Conservation (phyloP, 1,140 invertebrate species). For the Theocolax elegans region DNA sequence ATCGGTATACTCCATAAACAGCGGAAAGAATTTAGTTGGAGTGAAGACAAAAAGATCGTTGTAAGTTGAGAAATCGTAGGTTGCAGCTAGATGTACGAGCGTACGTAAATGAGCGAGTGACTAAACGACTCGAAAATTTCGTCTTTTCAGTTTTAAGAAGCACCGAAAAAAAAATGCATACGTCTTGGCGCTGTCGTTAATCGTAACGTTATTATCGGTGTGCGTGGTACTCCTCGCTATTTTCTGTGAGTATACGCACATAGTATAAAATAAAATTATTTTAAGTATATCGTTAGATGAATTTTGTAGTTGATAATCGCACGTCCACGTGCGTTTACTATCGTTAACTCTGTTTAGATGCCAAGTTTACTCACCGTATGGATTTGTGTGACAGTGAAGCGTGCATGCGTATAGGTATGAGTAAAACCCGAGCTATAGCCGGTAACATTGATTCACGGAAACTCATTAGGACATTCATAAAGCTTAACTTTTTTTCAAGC, state of each 20-base stretch:
- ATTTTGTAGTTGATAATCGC: no score
- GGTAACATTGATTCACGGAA: neutral
- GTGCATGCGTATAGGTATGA: conserved; percentile 60
- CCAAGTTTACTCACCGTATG: conserved; percentile 18
- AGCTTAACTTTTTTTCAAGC: conserved; percentile 48
- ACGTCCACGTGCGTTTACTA: no score
- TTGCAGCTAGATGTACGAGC: no score
- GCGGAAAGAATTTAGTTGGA: conserved; percentile 53
- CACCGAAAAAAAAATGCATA: conserved; percentile 5
- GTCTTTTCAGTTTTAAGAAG: conserved; percentile 51
- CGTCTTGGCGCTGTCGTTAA: neutral
- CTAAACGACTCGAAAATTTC: no score
- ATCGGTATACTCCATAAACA: conserved; percentile 57
- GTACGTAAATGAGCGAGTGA: no score
- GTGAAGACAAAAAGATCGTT: conserved; percentile 55
- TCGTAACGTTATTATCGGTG: conserved; percentile 33
- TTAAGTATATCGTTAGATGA: neutral
- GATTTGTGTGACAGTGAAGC: conserved; percentile 58
- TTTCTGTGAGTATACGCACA: conserved; percentile 59
- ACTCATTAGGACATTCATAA: neutral
- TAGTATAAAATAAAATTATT: conserved; percentile 12
- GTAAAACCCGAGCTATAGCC: neutral
- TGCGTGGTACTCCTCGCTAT: conserved; percentile 47
- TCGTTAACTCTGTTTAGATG: conserved; percentile 45
- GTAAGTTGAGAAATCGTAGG: conserved; percentile 9